Percentiles rank a stretch among this genome's conserved stretches.
phyloP scores from a whole-genome alignment of 2,113 vertebrate species.

The Sula dactylatra region DNA sequence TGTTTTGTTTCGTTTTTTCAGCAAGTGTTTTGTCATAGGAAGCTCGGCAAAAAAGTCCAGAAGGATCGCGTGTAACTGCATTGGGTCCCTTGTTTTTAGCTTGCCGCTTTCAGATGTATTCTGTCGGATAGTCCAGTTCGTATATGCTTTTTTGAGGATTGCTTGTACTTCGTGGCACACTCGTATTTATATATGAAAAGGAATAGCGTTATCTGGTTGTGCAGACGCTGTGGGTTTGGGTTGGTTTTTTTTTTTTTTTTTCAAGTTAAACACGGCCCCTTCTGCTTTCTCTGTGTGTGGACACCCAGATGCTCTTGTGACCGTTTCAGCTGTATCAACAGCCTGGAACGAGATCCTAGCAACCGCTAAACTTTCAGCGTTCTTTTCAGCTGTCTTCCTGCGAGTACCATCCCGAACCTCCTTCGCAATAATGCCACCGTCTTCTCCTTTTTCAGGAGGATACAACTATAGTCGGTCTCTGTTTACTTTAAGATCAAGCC shows the following conservation, averaged over 20 bases:
- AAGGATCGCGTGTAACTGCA: rapidly evolving
- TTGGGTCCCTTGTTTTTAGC: too few species aligned
- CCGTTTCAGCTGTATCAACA: rapidly evolving
- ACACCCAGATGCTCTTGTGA: rapidly evolving
- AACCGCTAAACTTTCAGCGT: neutral
- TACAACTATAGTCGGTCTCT: rapidly evolving
- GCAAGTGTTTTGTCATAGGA: rapidly evolving
- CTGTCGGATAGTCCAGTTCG: rapidly evolving
- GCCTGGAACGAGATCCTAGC: rapidly evolving
- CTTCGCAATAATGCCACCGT: rapidly evolving
- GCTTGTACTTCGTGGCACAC: rapidly evolving
- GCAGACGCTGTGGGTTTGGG: neutral
- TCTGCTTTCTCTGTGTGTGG: rapidly evolving
- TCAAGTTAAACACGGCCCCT: rapidly evolving
- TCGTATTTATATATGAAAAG: rapidly evolving
- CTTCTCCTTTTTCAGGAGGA: neutral
- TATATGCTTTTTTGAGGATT: rapidly evolving
- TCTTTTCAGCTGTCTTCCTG: neutral
- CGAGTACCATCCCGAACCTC: too few species aligned
- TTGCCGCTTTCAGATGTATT: rapidly evolving
- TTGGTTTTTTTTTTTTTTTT: neutral
- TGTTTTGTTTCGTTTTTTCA: too few species aligned
- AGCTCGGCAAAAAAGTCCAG: rapidly evolving
- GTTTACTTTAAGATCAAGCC: neutral
- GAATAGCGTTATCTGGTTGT: rapidly evolving